Evolutionary conservation across 2,888 invertebrate genomes (phyloP).

Genomic region (Liopterus haemorrhoidalis): DNA sequence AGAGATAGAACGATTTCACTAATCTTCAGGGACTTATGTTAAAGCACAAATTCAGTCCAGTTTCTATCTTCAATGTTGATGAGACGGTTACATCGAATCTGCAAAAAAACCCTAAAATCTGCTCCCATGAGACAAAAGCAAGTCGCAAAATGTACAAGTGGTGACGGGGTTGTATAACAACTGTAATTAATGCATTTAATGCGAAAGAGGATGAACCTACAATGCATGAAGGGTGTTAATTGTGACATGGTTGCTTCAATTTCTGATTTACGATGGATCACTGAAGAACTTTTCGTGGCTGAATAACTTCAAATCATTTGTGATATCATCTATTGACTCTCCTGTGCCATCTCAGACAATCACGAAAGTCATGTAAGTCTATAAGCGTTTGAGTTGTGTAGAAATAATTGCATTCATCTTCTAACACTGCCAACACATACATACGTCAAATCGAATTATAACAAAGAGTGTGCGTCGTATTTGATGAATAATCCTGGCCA

Average conservation of each 20-base stretch:
- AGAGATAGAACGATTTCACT: constrained; percentile 30
- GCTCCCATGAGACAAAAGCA: too few species aligned
- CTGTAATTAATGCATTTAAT: too few species aligned
- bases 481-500: constrained; percentile 21
- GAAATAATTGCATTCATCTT: constrained; percentile 19
- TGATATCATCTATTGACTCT: constrained; percentile 5
- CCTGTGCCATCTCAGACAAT: constrained; percentile 17
- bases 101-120: too few species aligned
- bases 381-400: constrained; percentile 11
- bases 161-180: too few species aligned
- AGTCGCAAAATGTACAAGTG: too few species aligned
- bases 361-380: constrained; percentile 14
- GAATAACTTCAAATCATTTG: constrained; percentile 16
- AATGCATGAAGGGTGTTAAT: constrained; percentile 41
- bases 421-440: constrained; percentile 17
- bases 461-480: constrained; percentile 21
- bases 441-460: constrained; percentile 7
- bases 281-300: constrained; percentile 31
- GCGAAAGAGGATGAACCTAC: constrained; percentile 39
- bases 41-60: constrained; percentile 26
- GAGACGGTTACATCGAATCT: too few species aligned
- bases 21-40: constrained; percentile 31
- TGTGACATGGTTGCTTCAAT: constrained; percentile 34
- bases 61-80: constrained; percentile 39
- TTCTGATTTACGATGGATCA: constrained; percentile 28